Evolutionary conservation across 2,797 vertebrate species (phyloP), one percentile per base, ranked within the genome.

Genomic region (Notolepis coatsorum): DNA sequence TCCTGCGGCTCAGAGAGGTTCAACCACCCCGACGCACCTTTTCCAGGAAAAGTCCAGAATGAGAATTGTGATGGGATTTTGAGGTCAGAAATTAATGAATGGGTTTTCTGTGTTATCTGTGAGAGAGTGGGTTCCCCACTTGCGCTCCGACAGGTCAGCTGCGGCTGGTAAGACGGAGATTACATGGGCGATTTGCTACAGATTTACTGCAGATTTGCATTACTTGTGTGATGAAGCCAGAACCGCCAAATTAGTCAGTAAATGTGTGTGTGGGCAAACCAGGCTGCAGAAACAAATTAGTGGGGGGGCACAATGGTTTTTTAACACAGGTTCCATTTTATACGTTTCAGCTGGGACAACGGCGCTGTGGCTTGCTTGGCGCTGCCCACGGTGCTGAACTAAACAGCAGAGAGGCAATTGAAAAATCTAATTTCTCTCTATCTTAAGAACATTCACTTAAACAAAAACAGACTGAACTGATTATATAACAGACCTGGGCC

Each of bases 131-230:
- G 15, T n/a, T n/a, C n/a, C n/a, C n/a, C 66, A 50, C 46, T 20
- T 27, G 30, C 69, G 68, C 74, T 61, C 74, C 47, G 27, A 28
- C 53, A 59, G n/a, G 7, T 43, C 68, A 69, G 57, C 79, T 80
- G 68, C 68, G 17, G 28, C 71, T 86, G 81, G 85, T 85, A 85
- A 84, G 87, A 82, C 75, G 81, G 84, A 88, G 89, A 91, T 91
- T 90, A 89, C 68, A 60, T 59, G 73, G 56, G 71, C 75, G 79
- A 78, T 86, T 86, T 87, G 67, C 71, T 20, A 20, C 71, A 53
- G 68, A 71, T 56, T 72, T 50, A 49, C 52, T 38, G 51, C 82
- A 88, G 85, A 90, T 91, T n/a, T 90, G 87, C 46, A 56, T 27
- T 24, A 35, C 53, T 41, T 41, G 7, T 17, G 18, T 35, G 5